Evolutionary conservation across 2,113 vertebrate species (phyloP), one percentile per base, ranked within the genome.

Genomic region (Parus major): DNA sequence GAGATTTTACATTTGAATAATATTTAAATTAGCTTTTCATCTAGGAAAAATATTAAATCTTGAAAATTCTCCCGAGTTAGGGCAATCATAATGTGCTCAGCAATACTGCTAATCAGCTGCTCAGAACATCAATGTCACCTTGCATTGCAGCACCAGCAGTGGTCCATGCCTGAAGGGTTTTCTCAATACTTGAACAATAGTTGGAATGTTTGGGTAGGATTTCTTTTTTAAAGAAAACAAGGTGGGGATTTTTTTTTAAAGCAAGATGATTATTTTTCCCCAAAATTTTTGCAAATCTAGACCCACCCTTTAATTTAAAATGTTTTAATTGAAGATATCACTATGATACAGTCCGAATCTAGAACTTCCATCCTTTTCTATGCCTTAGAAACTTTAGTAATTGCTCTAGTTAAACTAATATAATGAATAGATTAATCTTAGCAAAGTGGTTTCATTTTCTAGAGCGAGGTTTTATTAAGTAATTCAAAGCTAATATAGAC

Each of bases 11-110:
- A 75, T 75, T 55, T 92, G 47, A 92, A 82, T 93, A 90, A 88
- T 90, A 71, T 83, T 95, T 92, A 88, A 63, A 90, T 77, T 90
- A 82, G 82, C 47, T 94, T 95, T 90, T 86, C 68, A 90, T 89
- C 44, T 75, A 94, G 75, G 33, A 95, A 90, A 95, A 91, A 66
- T 60, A 80, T 23, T 71, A 77, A 56, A 75, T 78, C 59, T 81
- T 56, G 25, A 82, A 80, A 92, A 85, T 60, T 87, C 56, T 84
- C 36, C 33, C 1, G 64, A 96, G 56, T 64, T 90, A 7, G n/a
- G 24, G 66, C 66, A 75, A 60, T 27, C 36, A 41, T 2, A 29
- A 5, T 16, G 25, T 72, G 36, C 53, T 46, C 82, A 88, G 82
- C 55, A 66, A 47, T 50, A 15, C 3, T 22, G 33, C 55, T 82